Evolutionary conservation across 2,797 vertebrate genomes (phyloP).

Genomic region (Coracias cyanogaster): DNA sequence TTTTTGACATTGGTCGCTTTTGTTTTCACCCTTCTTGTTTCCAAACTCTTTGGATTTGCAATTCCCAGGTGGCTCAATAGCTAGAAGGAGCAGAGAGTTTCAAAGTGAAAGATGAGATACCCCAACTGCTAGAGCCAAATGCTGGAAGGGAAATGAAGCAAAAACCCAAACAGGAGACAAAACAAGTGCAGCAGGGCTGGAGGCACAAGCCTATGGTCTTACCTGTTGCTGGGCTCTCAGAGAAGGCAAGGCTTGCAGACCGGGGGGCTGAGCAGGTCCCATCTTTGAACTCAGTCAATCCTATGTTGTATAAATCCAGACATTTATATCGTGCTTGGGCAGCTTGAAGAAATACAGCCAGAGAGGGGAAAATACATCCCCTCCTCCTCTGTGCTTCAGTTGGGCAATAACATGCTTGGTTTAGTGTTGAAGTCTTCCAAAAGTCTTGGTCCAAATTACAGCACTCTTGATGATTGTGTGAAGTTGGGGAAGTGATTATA

Average conservation of each 20-base stretch:
- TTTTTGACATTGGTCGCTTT: background rate
- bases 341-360: background rate
- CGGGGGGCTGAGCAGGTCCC: background rate
- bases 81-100: background rate
- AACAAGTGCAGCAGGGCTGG: background rate
- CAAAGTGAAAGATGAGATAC: background rate
- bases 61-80: background rate
- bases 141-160: background rate
- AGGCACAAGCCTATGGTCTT: background rate
- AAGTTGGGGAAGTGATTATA: background rate
- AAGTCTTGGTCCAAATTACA: background rate
- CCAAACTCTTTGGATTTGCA: background rate
- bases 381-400: background rate
- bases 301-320: background rate
- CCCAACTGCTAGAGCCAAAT: background rate
- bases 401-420: background rate
- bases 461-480: background rate
- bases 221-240: background rate
- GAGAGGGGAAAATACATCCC: background rate
- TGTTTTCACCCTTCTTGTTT: background rate
- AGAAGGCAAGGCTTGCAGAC: background rate
- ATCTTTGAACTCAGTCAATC: background rate
- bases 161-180: background rate
- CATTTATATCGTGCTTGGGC: fast-evolving
- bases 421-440: background rate